Percentiles rank a stretch among this genome's conserved stretches.
phyloP scores from a whole-genome alignment of 2,888 invertebrate species.

The Amorpha juglandis region DNA sequence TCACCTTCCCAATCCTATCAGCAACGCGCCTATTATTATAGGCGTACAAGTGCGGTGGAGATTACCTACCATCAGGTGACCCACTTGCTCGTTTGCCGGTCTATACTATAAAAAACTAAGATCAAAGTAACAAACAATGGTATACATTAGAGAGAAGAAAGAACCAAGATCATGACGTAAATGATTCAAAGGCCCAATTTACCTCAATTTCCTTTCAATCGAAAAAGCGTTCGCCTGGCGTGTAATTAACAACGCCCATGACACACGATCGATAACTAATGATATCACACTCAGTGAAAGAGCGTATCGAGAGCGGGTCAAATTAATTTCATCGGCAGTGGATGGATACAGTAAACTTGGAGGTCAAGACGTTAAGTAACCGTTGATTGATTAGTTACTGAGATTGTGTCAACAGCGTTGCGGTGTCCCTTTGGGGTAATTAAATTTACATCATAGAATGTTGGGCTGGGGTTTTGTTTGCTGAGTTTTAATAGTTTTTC shows the following conservation, averaged over 20 bases:
- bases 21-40: too few species aligned
- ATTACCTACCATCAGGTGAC: too few species aligned
- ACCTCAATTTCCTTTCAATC: slow-evolving; percentile 4
- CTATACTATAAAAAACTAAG: too few species aligned
- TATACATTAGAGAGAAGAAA: not conserved
- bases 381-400: slow-evolving; percentile 26
- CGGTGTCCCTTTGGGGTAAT: not conserved
- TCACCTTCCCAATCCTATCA: too few species aligned
- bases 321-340: slow-evolving; percentile 43
- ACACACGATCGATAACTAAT: slow-evolving; percentile 20
- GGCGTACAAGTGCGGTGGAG: too few species aligned
- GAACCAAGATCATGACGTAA: not conserved
- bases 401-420: slow-evolving; percentile 22
- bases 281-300: slow-evolving; percentile 15
- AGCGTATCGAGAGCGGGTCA: slow-evolving; percentile 27
- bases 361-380: slow-evolving; percentile 30
- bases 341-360: slow-evolving; percentile 33
- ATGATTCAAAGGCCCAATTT: not conserved
- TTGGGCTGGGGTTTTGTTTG: not conserved
- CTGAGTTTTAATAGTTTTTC: not conserved
- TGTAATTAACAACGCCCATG: slow-evolving; percentile 14
- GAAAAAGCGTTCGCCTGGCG: not conserved
- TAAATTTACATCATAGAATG: not conserved
- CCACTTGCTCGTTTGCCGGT: too few species aligned
- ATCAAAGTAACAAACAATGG: too few species aligned